Percentiles rank a stretch among this genome's conserved stretches.
Evolutionary conservation across 2,113 vertebrate genomes (phyloP).

Genomic region (Sinosuthora webbiana): DNA sequence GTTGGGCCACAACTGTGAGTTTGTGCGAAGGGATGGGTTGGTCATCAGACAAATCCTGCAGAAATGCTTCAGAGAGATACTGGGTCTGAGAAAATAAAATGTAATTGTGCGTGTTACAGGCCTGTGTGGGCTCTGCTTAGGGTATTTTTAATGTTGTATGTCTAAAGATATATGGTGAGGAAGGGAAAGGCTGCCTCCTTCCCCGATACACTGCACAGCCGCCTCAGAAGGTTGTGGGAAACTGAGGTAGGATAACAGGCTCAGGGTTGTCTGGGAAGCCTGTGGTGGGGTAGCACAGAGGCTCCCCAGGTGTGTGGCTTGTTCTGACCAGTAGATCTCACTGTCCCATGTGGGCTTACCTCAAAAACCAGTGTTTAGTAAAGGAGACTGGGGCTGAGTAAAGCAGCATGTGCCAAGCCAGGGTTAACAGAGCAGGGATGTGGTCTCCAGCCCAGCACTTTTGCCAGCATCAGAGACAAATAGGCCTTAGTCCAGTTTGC

Average conservation of each 20-base stretch:
- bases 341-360: neutral
- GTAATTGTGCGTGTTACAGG: neutral
- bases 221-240: neutral
- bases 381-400: neutral
- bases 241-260: neutral
- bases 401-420: neutral
- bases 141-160: neutral
- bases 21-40: neutral
- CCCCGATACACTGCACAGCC: accelerated
- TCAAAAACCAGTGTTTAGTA: neutral
- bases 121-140: neutral
- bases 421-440: neutral
- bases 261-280: neutral
- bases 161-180: no score
- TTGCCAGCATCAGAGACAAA: neutral
- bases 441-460: neutral
- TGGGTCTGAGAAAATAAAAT: neutral
- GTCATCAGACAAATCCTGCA: neutral
- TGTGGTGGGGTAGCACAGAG: neutral
- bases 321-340: neutral
- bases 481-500: neutral
- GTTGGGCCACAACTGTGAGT: neutral
- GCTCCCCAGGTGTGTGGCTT: neutral
- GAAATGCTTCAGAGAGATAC: neutral
- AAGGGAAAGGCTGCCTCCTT: neutral